Evolutionary conservation across 2,888 invertebrate genomes (phyloP), one percentile per base, ranked within the genome.

Genomic region (Anticlea derivata): DNA sequence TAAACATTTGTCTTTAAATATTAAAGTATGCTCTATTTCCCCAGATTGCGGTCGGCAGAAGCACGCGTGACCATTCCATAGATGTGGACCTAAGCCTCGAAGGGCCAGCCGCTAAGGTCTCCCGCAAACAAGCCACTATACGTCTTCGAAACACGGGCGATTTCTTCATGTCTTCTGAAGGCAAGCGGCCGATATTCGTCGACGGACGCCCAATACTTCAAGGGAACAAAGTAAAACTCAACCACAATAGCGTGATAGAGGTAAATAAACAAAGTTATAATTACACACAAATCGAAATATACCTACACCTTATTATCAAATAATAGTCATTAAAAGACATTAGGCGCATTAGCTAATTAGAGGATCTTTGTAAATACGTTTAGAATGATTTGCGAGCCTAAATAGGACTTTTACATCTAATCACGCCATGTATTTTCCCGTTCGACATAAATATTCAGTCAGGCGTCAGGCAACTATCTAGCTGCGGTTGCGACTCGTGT

Each of bases 241-340:
- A 95, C 73, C 97, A 99, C 83, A 98, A 98, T 80, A 96, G 97
- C 58, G 96, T 98, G 7, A 95, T 99, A 44, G 99, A 99, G 93
- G 96, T 96, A 81, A 44, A 63, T 55, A 43, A 27, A 7, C 31
- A 5, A 30, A 12, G n/a, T 22, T 10, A 33, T 26, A n/a, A 27
- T 37, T 37, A 11, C 24, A n/a, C 8, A 7, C 4, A n/a, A n/a
- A n/a, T n/a, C n/a, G n/a, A n/a, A n/a, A n/a, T n/a, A n/a, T n/a
- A n/a, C n/a, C n/a, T n/a, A n/a, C n/a, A n/a, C n/a, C n/a, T n/a
- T n/a, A n/a, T n/a, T n/a, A n/a, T n/a, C n/a, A n/a, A n/a, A n/a
- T n/a, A n/a, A n/a, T n/a, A n/a, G n/a, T n/a, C n/a, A n/a, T n/a
- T n/a, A n/a, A n/a, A n/a, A n/a, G n/a, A n/a, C n/a, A n/a, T n/a